Evolutionary conservation across 1,140 invertebrate genomes (phyloP).

Genomic region (Eubasilissa regina): DNA sequence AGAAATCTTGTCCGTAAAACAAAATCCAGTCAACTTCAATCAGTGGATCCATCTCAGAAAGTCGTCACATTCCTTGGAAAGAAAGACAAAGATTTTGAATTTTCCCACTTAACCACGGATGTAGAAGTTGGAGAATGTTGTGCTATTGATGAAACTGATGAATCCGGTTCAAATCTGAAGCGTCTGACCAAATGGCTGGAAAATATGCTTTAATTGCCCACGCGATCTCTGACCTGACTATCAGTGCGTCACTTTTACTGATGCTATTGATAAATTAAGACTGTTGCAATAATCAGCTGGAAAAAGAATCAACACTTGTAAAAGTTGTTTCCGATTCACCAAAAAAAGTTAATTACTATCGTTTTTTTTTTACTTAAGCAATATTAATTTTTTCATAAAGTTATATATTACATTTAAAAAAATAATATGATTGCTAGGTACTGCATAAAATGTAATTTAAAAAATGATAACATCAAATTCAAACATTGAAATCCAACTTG

Average conservation of each 20-base stretch:
- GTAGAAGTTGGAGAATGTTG: slow-evolving; percentile 84
- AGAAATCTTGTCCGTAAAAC: slow-evolving; percentile 86
- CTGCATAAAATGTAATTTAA: no score
- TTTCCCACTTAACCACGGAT: slow-evolving; percentile 79
- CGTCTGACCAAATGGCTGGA: slow-evolving; percentile 77
- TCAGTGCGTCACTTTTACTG: not conserved
- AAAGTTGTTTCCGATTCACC: no score
- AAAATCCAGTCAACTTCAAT: slow-evolving; percentile 83
- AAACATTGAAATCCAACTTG: no score
- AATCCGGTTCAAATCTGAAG: slow-evolving; percentile 74
- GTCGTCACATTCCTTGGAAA: slow-evolving; percentile 79
- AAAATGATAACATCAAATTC: no score
- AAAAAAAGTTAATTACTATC: no score
- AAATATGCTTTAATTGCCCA: slow-evolving; percentile 15
- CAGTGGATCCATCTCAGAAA: slow-evolving; percentile 79
- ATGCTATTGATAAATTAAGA: no score
- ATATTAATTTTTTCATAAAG: no score
- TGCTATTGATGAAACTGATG: slow-evolving; percentile 75
- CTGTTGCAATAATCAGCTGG: no score
- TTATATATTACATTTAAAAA: no score
- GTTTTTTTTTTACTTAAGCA: no score
- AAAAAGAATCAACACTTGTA: no score
- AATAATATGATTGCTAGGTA: no score
- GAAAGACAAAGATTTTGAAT: slow-evolving; percentile 86
- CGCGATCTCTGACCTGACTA: not conserved